phyloP scores from a whole-genome alignment of 2,113 vertebrate genomes.

The Kryptolebias marmoratus region DNA sequence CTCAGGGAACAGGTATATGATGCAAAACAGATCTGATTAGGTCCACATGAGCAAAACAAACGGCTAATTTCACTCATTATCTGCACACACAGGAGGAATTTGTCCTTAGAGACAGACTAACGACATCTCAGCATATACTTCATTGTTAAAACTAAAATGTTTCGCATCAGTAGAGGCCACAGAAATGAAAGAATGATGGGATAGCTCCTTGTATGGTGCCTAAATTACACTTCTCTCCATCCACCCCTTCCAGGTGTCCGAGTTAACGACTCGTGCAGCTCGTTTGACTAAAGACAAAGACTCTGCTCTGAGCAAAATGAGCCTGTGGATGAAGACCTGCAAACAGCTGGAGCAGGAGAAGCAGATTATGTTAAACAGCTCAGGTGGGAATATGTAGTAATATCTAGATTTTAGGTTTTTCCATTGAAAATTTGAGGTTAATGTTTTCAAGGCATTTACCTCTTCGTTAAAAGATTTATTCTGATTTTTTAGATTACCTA shows the following conservation, averaged over 20 bases:
- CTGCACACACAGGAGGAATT: too few species aligned
- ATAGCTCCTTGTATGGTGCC: not conserved
- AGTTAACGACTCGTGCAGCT: conserved; percentile 55
- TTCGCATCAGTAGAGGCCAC: too few species aligned
- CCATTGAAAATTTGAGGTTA: not conserved
- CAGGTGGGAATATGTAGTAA: conserved; percentile 43
- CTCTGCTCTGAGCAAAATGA: conserved; percentile 77
- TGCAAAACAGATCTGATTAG: not conserved
- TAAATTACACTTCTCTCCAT: not conserved
- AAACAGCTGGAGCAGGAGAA: conserved; percentile 89
- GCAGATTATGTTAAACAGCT: conserved; percentile 70
- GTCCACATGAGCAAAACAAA: not conserved
- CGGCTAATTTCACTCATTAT: too few species aligned
- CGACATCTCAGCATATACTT: too few species aligned
- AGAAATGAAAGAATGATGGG: too few species aligned
- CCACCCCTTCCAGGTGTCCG: conserved; percentile 67
- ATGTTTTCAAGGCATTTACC: too few species aligned
- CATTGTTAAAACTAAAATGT: too few species aligned
- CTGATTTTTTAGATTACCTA: not conserved
- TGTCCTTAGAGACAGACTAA: too few species aligned
- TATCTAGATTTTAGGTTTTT: not conserved
- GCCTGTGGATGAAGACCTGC: conserved; percentile 86
- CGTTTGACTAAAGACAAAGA: conserved; percentile 83
- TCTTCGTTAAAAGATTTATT: too few species aligned
- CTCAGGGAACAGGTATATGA: conserved; percentile 57